Base-by-base conservation (phyloP, 1,140 invertebrate genomes). In the Mizuhopecten yessoensis region DNA sequence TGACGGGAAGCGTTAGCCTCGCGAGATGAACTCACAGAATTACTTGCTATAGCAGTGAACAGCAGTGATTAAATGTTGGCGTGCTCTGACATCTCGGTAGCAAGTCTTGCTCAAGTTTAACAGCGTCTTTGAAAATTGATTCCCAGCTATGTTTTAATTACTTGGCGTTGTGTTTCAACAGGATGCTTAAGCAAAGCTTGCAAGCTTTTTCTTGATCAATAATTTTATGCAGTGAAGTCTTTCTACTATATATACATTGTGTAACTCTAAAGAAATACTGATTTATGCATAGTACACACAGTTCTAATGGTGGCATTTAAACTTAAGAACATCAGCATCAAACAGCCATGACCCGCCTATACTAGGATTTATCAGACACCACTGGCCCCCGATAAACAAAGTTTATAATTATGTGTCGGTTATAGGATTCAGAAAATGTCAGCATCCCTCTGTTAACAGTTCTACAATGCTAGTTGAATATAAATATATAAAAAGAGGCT, bases 101-200 rank as follows among this genome's bases (percentile, higher is more conserved):
- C 23, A 75, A 75, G 57, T 75, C 57, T 75, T 75, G 57, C 57
- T 75, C 29, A n/a, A 75, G 57, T 75, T 75, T 75, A 75, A 75
- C 17, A 17, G 57, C n/a, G n/a, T 75, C 57, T 75, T 75, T 75
- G 57, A 75, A 75, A 75, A 75, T 75, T 75, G 57, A 75, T 75
- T 75, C 57, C 57, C 57, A 75, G 57, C 57, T 75, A 23, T 29
- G 57, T 75, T 75, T 75, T 75, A 75, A 75, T 75, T 75, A 75
- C 57, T 75, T 75, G 57, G 57, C 57, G 11, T 75, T 75, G 57
- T 75, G 57, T 75, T 75, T 75, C 57, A 75, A 75, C 57, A 75
- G 57, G 57, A 75, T 75, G 57, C 57, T 75, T 75, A 75, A 75
- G 57, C 57, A 75, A 29, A 75, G 57, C 57, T 75, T 75, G 57